Base-by-base conservation (phyloP, 2,113 vertebrate genomes). In the Aptenodytes forsteri region DNA sequence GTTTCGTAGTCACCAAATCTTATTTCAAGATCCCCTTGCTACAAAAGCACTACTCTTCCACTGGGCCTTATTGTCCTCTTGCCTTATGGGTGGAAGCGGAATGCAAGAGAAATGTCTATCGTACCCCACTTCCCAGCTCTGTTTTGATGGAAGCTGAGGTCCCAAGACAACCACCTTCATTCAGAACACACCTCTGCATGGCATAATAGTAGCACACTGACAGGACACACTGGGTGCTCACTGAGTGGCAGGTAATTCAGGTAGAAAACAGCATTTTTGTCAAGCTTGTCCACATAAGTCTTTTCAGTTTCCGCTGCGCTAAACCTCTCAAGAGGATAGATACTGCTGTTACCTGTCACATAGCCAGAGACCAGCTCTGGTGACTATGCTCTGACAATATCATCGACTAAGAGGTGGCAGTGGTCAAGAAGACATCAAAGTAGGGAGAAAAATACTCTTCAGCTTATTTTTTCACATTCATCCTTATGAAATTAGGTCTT, bases 221-320 rank as follows among this genome's bases (percentile, higher is more conserved):
- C 65, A 47, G 81, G 42, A 10, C n/a, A n/a, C 49, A 12, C 23
- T 26, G 49, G 25, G 4, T 40, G 13, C 67, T 52, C n/a, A 36
- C 40, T 15, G 44, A 92, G 65, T 84, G 90, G 64, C 89, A 84
- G 86, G 44, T 50, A 93, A 92, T 61, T 89, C 89, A 69, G 86
- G 86, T 84, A 94, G 92, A 95, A 97, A 97, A 87, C 47, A 82
- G 40, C 67, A 49, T 76, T 91, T 92, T 96, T 94, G 83, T 94
- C 80, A 90, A 67, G 34, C 69, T 67, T 89, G 83, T 95, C 89
- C 77, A 58, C 56, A 46, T 59, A 61, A 84, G 14, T 52, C 77
- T 89, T 87, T 89, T 82, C 77, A 87, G 47, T 84, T 93, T 95
- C 47, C 1, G 0, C 92, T 81, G 72, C 2, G 21, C 30, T 92